Evolutionary conservation across 2,797 vertebrate species (phyloP).

Genomic region (Simalia tracyae): DNA sequence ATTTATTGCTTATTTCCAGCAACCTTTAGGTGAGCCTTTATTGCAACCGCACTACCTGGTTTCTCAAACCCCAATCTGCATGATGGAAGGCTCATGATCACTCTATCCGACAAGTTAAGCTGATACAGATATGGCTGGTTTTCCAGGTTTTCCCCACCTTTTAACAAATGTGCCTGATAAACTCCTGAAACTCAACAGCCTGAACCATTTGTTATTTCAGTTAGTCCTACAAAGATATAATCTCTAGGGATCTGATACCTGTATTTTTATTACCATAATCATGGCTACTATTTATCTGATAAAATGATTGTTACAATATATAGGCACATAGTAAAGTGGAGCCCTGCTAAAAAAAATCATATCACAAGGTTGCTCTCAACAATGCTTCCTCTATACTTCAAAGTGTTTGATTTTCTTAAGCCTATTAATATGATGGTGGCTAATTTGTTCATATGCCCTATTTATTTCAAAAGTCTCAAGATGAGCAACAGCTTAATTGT

Average conservation of each 20-base stretch:
- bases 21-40: background rate
- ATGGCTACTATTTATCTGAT: background rate
- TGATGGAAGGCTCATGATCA: background rate
- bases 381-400: background rate
- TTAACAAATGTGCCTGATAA: background rate
- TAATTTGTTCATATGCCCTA: background rate
- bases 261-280: background rate
- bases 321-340: background rate
- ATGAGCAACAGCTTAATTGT: background rate
- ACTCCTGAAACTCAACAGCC: background rate
- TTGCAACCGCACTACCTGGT: background rate
- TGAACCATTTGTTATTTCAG: background rate
- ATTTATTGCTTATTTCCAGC: background rate
- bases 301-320: background rate
- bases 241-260: background rate
- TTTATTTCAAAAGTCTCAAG: background rate
- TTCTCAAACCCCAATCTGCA: background rate
- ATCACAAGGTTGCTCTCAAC: background rate
- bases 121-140: background rate
- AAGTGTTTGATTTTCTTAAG: background rate
- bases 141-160: background rate
- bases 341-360: background rate
- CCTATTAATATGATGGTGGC: background rate
- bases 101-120: background rate
- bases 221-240: background rate